Evolutionary conservation across 2,888 invertebrate species (phyloP), one percentile per base, ranked within the genome.

Genomic region (Folsomia manolachei): DNA sequence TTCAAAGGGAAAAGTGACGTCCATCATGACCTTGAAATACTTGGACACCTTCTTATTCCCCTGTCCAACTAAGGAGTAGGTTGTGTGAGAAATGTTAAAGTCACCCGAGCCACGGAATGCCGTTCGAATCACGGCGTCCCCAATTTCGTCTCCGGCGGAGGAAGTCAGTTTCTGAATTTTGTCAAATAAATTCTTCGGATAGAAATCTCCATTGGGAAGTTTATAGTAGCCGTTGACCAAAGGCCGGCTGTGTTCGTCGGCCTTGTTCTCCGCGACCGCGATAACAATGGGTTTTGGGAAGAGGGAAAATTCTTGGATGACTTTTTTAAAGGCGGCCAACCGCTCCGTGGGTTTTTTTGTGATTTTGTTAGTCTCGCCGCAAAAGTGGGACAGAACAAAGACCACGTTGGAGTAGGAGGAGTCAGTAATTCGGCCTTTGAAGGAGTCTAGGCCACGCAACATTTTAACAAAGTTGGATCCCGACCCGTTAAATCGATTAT

Each of bases 211-310:
- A 68, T 74, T 75, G 11, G 77, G 77, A 2, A 77, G 52, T 2
- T 51, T 27, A 24, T 71, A 73, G 21, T 69, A 75, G 0, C 77
- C 77, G 52, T 77, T 77, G 11, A 75, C 9, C 1, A 56, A 74
- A 0, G 64, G 63, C 1, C 75, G 67, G 1, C 64, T 24, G 1
- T 51, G 18, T 4, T 62, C 70, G 14, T 68, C 69, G 1, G 75
- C 67, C 52, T 74, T 77, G 56, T 77, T 77, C 73, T 77, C 77
- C 2, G 75, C 77, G 0, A 77, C 39, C 9, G 63, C 70, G 18
- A 77, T 70, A 9, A 61, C 39, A 52, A 77, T 71, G 21, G 77
- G 77, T 14, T 74, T 72, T 18, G 77, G 75, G 1, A 75, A 27
- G 1, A 66, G 56, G 27, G 65, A 71, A 23, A 66, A 74, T 1